Percentiles rank a stretch among this genome's conserved stretches.
Evolutionary conservation across 2,797 vertebrate species (phyloP).

Genomic region (Ctenopoma multispine): DNA sequence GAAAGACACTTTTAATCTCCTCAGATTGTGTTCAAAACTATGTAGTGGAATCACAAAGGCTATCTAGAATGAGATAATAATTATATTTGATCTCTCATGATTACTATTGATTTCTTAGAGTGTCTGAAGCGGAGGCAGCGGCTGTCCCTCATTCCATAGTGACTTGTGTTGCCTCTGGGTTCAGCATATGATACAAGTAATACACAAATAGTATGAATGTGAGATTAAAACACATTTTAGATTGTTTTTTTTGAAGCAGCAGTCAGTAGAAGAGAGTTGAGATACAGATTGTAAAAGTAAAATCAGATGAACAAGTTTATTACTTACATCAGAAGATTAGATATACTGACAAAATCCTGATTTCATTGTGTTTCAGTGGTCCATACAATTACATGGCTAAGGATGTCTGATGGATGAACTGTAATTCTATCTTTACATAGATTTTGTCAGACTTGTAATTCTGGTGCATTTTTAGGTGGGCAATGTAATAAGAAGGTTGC

Average conservation of each 20-base stretch:
- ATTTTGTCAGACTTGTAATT: conserved; percentile 54
- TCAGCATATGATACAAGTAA: conserved; percentile 44
- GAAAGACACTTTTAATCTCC: conserved; percentile 21
- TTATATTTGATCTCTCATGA: conserved; percentile 53
- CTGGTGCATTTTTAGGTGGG: conserved; percentile 40
- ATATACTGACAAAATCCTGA: conserved; percentile 14
- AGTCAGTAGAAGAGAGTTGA: conserved; percentile 5
- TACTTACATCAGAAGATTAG: conserved; percentile 19
- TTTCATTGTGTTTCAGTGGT: conserved; percentile 42
- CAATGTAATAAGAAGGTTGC: conserved; percentile 48
- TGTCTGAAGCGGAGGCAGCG: conserved; percentile 11
- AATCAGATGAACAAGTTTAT: conserved; percentile 54
- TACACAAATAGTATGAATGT: conserved; percentile 47
- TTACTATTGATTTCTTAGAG: conserved; percentile 69
- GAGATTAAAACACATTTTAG: conserved; percentile 39
- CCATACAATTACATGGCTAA: conserved; percentile 28
- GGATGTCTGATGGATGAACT: conserved; percentile 43
- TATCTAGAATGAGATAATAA: conserved; percentile 56
- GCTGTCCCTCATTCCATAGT: conserved; percentile 36
- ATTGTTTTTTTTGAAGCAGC: conserved; percentile 34
- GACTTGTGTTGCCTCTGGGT: conserved; percentile 3
- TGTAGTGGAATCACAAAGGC: conserved; percentile 30
- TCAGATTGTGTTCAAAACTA: conserved; percentile 29
- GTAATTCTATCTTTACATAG: conserved; percentile 48
- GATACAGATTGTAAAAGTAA: conserved; percentile 26